A percentile compares a stretch with the other conserved stretches of the same genome.
phyloP scores from a whole-genome alignment of 2,113 vertebrate genomes.

The Anolis carolinensis region DNA sequence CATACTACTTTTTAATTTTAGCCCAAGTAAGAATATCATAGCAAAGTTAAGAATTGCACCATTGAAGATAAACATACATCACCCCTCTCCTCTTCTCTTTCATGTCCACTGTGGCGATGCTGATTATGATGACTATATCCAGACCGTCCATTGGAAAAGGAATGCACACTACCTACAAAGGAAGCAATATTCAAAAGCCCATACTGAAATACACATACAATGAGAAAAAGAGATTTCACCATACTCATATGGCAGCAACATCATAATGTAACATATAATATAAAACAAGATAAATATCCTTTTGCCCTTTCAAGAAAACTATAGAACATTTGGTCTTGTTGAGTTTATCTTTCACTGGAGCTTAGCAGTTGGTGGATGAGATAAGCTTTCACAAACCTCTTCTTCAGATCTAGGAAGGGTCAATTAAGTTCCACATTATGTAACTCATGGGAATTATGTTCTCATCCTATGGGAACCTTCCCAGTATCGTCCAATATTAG shows the following conservation, averaged over 20 bases:
- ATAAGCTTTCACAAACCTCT: not conserved
- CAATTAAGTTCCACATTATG: not conserved
- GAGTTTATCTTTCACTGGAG: not conserved
- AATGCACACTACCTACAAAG: constrained; percentile 84
- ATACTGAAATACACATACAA: constrained; percentile 15
- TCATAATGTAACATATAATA: not conserved
- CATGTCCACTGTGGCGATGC: constrained; percentile 84
- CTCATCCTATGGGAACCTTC: not conserved
- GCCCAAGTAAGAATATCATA: constrained; percentile 2
- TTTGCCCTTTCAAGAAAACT: not conserved
- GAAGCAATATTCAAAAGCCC: constrained; percentile 47
- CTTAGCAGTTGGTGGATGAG: not conserved
- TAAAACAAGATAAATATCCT: not conserved
- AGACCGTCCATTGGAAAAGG: constrained; percentile 89
- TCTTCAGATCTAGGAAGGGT: not conserved
- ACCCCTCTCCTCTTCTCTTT: constrained; percentile 91
- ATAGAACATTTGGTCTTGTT: not conserved
- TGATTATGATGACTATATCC: constrained; percentile 88
- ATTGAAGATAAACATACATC: constrained; percentile 80
- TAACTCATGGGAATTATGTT: not conserved
- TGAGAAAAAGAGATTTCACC: not conserved
- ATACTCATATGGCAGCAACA: not conserved
- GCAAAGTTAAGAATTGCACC: not conserved
- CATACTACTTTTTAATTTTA: not conserved
- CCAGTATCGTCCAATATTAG: no score